Base-by-base conservation (phyloP, 2,797 vertebrate genomes). In the Myotis pilosus region DNA sequence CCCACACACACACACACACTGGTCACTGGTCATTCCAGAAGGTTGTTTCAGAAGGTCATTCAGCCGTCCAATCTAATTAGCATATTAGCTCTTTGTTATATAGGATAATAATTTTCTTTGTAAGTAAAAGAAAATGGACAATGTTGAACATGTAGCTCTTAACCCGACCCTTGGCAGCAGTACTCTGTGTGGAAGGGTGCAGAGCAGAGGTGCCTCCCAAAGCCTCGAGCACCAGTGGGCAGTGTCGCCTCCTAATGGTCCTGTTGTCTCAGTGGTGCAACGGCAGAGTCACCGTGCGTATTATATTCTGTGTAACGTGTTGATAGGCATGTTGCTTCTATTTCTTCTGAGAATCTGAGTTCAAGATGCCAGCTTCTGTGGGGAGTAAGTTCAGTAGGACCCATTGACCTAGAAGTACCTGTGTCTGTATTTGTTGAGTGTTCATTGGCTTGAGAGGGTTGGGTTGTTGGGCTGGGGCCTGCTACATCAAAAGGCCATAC, bases 141-240 rank as follows among this genome's bases (percentile, higher is more conserved):
- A 20, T 6, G 38, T 64, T 33, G 80, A 92, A 38, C 55, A 2
- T 5, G 12, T 47, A 66, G 10, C 28, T 23, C 55, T 47, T 53
- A 78, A 57, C 0, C 6, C n/a, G 38, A 33, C 23, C 38, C 12
- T 11, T 23, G 69, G 19, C 2, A 6, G 33, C 64, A 41, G 60
- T n/a, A 38, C 74, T n/a, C 78, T 51, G 3, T 15, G 0, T 38
- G 78, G 88, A 23, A 10, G 25, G 22, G 10, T 62, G 11, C 9
- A 55, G 1, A n/a, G 28, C 44, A 0, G 2, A 30, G 89, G n/a
- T 1, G 20, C 20, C 9, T 5, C 0, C 62, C 2, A 4, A 6
- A n/a, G 11, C 13, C 75, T 6, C 2, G 38, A 53, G 75, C 64
- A 6, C 28, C 23, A 30, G 16, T 8, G 1, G 20, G 62, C 11